Conservation (phyloP, 2,797 vertebrate genomes). For the Labroides dimidiatus region DNA sequence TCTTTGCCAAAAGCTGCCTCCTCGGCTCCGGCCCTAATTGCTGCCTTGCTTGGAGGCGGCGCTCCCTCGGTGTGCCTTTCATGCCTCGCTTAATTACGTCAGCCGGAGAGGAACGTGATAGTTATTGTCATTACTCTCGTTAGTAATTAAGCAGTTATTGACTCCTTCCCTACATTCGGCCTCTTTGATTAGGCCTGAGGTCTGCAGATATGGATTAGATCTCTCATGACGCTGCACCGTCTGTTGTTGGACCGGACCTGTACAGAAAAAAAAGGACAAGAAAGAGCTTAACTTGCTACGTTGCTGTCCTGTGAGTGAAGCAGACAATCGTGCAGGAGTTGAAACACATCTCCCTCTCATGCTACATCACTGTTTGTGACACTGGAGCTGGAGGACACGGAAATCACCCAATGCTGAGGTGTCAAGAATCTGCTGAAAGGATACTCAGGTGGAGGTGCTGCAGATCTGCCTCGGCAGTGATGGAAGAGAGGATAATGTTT, state of each 20-base stretch:
- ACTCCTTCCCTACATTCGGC: conserved; percentile 57
- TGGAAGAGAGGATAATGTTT: conserved; percentile 24
- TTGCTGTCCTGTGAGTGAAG: conserved; percentile 36
- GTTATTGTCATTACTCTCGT: conserved; percentile 78
- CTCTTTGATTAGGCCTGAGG: conserved; percentile 71
- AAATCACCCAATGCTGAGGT: conserved; percentile 26
- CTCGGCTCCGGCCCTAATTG: conserved; percentile 71
- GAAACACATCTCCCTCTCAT: conserved; percentile 25
- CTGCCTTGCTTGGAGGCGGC: conserved; percentile 74
- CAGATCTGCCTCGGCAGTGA: conserved; percentile 2
- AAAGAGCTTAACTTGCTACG: conserved; percentile 26
- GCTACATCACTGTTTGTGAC: conserved; percentile 21
- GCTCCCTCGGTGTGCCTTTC: conserved; percentile 61
- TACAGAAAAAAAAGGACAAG: conserved; percentile 10
- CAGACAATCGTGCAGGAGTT: conserved; percentile 22
- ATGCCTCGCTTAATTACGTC: conserved; percentile 67
- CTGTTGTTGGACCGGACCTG: conserved; percentile 13
- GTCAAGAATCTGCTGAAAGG: conserved; percentile 29
- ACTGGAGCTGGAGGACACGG: conserved; percentile 19
- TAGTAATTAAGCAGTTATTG: conserved; percentile 80
- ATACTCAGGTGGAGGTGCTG: background rate
- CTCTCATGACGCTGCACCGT: conserved; percentile 11
- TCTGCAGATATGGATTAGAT: conserved; percentile 71
- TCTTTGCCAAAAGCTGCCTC: conserved; percentile 66
- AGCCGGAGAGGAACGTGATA: conserved; percentile 67